Evolutionary conservation across 2,113 vertebrate species (phyloP).

Genomic region (Bothrops jararaca): DNA sequence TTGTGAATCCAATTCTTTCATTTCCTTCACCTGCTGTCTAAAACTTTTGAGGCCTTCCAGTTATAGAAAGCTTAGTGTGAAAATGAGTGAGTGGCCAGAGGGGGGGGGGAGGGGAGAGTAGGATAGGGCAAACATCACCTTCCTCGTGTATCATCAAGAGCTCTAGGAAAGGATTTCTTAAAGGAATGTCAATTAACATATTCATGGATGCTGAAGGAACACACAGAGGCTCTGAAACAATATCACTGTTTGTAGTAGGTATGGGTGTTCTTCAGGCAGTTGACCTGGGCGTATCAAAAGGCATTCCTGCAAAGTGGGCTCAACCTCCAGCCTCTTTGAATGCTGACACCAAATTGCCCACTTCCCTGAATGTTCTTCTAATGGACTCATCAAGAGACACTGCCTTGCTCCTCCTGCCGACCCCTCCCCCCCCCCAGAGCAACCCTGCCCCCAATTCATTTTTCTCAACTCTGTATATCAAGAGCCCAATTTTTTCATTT

Average conservation of each 20-base stretch:
- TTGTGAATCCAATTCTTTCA: background rate
- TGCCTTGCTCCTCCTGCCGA: background rate
- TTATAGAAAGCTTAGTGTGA: background rate
- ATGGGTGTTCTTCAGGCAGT: background rate
- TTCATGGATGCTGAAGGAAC: background rate
- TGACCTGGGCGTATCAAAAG: background rate
- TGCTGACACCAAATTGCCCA: conserved; percentile 62
- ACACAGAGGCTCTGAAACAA: background rate
- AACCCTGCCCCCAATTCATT: conserved; percentile 15
- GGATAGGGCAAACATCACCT: background rate
- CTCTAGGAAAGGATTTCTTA: background rate
- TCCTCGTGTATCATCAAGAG: background rate
- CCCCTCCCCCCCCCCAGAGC: background rate
- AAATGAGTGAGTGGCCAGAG: background rate
- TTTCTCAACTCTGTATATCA: conserved; percentile 71
- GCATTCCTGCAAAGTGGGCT: background rate
- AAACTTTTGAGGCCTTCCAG: background rate
- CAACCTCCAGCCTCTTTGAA: conserved; percentile 34
- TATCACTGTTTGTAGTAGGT: background rate
- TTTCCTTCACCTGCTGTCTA: background rate
- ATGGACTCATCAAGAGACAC: conserved; percentile 59
- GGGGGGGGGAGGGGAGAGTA: rapidly evolving
- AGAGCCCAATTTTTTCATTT: conserved; percentile 82
- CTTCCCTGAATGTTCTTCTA: conserved; percentile 57
- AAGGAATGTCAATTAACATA: background rate